Base-by-base conservation (phyloP, 92 coral and sea anemone species). In the Phenganax subtilis region DNA sequence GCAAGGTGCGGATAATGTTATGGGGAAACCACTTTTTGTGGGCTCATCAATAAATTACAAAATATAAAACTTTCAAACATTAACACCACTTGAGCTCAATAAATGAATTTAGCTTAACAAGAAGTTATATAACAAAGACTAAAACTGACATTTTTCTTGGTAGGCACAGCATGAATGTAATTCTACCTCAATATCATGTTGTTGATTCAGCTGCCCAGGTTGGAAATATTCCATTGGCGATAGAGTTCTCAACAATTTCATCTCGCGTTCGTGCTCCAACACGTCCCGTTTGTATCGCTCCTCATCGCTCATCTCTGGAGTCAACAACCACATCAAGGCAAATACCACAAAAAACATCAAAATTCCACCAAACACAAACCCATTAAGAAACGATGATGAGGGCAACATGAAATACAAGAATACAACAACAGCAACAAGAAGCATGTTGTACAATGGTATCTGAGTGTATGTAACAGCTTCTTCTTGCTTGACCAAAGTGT, bases 301-400 rank as follows among this genome's bases (percentile, higher is more conserved):
- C n/a, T 91, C 92, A 10, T 84, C 71, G 8, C 97, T 87, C 76
- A 90, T 97, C 75, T 92, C 97, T 8, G 99, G 99, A 30, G 97
- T 90, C 28, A 90, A 85, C 47, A 96, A 83, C 96, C 92, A 88
- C 58, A 96, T 87, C 78, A 96, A 85, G 11, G 88, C 87, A 73
- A 97, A 96, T 0, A 97, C 97, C 8, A 82, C 76, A 44, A 96
- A 89, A 83, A 90, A 96, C 66, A 77, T 87, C 25, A 90, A 17
- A 67, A 96, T 65, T 9, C 86, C 84, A 6, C 99, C 99, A 28
- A 85, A 57, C 11, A 96, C 89, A 75, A 89, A 63, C 15, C 99
- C 99, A 71, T 89, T 90, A 16, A 92, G 64, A 58, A 90, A 96
- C 10, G 97, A 92, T 51, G 92, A 90, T 16, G 92, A 89, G 1